A percentile compares a stretch with the other conserved stretches of the same genome.
phyloP scores from a whole-genome alignment of 2,797 vertebrate genomes.

The Trachurus trachurus region DNA sequence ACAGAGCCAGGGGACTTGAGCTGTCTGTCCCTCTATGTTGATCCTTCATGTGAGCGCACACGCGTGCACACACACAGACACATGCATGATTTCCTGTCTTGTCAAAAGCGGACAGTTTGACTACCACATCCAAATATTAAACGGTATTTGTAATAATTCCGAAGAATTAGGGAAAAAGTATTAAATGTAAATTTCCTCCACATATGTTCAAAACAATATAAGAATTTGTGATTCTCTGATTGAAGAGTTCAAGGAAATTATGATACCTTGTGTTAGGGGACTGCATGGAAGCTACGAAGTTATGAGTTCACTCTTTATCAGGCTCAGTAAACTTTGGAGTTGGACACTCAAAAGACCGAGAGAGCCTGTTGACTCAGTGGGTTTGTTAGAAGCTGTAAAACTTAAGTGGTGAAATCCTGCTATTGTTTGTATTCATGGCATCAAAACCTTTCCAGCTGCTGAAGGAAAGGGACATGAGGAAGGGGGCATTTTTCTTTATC shows the following conservation, averaged over 20 bases:
- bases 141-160: neutral
- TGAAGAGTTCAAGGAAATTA: neutral
- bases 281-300: neutral
- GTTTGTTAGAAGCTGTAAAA: neutral
- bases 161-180: neutral
- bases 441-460: neutral
- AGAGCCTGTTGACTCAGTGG: neutral
- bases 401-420: neutral
- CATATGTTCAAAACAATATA: too few relatives aligned
- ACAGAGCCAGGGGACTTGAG: constrained; percentile 61
- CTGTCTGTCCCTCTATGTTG: constrained; percentile 66
- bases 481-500: neutral
- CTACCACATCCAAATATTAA: neutral
- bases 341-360: neutral
- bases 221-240: too few relatives aligned
- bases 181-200: too few relatives aligned
- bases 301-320: neutral
- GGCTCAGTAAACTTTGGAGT: neutral
- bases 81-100: constrained; percentile 3
- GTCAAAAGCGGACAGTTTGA: neutral
- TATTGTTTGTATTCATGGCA: neutral
- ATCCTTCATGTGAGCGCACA: constrained; percentile 27
- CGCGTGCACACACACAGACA: constrained; percentile 20
- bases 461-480: neutral
- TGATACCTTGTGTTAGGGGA: neutral